Conservation (phyloP, 2,113 vertebrate genomes). For the Trogon melanurus region DNA sequence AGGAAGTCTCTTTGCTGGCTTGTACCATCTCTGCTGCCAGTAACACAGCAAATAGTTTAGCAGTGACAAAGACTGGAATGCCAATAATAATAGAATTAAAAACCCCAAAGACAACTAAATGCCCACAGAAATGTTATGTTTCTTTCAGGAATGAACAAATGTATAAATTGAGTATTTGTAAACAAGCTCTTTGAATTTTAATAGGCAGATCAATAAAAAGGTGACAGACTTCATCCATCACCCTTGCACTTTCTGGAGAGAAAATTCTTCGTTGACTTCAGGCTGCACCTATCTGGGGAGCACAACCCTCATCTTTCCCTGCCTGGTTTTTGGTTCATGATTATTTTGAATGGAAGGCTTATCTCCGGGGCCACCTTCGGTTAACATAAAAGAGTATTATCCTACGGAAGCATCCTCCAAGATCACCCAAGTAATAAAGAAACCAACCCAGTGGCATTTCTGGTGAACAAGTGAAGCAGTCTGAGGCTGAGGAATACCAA, state of each 20-base stretch:
- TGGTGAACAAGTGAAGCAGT: not conserved
- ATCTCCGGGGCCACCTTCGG: not conserved
- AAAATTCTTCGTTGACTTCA: not conserved
- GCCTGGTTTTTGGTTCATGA: not conserved
- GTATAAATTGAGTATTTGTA: not conserved
- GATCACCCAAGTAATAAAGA: not conserved
- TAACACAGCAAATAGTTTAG: not conserved
- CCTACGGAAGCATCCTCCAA: not conserved
- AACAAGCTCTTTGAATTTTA: not conserved
- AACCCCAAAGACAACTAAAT: not conserved
- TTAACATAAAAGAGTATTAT: not conserved
- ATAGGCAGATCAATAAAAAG: not conserved
- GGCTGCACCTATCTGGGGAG: not conserved
- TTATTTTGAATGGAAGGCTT: not conserved
- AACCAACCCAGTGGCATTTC: not conserved
- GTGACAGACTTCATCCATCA: not conserved
- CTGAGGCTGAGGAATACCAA: not conserved
- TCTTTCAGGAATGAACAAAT: not conserved
- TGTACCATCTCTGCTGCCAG: not conserved
- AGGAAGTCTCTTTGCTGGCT: not conserved
- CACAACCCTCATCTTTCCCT: not conserved
- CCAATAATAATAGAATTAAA: not conserved
- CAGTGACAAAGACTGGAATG: not conserved
- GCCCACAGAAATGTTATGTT: not conserved
- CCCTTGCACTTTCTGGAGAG: not conserved